A percentile compares a stretch with the other conserved stretches of the same genome.
Evolutionary conservation across 2,888 invertebrate species (phyloP).

Genomic region (Tenthredo scrophulariae): DNA sequence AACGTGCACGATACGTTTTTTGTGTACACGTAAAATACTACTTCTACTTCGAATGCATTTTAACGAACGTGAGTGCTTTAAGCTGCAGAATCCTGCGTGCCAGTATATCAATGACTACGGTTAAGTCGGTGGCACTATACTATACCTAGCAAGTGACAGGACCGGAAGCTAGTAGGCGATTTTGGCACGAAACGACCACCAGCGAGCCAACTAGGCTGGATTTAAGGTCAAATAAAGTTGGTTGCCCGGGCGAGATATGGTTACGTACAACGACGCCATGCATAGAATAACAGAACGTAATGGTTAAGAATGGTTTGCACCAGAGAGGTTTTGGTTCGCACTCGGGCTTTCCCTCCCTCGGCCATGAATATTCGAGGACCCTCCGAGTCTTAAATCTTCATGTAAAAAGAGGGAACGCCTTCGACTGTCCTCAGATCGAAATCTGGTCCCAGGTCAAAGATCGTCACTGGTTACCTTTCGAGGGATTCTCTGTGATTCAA

Average conservation of each 20-base stretch:
- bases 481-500: neutral
- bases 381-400: conserved; percentile 43
- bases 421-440: conserved; percentile 43
- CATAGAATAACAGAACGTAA: conserved; percentile 64
- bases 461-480: neutral
- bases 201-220: conserved; percentile 69
- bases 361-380: conserved; percentile 51
- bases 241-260: conserved; percentile 53
- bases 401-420: conserved; percentile 43
- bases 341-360: conserved; percentile 45
- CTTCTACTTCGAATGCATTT: conserved; percentile 3
- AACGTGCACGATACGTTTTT: neutral
- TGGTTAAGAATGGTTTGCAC: conserved; percentile 50
- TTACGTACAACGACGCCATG: conserved; percentile 59
- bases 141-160: neutral
- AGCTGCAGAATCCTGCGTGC: conserved; percentile 8
- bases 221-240: conserved; percentile 72
- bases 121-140: conserved; percentile 8
- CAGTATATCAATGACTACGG: conserved; percentile 24
- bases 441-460: conserved; percentile 36
- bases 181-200: conserved; percentile 51
- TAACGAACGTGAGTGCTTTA: conserved; percentile 8
- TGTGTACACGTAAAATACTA: neutral
- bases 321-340: conserved; percentile 50
- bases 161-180: conserved; percentile 46